phyloP scores from a whole-genome alignment of 1,140 invertebrate species.

The Atopsyche davidsoni region DNA sequence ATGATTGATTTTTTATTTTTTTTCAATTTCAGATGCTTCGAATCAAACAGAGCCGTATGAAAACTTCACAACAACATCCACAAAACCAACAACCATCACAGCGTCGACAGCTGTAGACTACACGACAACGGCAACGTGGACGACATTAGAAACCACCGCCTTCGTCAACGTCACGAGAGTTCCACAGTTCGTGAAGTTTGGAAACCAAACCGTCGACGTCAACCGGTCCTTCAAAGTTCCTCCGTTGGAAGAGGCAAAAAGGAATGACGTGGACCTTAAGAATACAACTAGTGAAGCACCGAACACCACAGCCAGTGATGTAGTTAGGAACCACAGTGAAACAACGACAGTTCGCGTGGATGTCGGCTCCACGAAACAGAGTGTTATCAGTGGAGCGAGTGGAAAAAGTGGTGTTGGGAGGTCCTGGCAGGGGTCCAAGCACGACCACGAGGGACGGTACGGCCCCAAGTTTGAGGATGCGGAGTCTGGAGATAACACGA shows the following conservation, averaged over 20 bases:
- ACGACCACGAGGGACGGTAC: constrained; percentile 55
- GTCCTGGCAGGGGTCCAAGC: constrained; percentile 38
- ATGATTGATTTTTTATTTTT: background rate
- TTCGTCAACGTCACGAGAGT: constrained; percentile 10
- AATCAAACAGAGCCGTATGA: constrained; percentile 3
- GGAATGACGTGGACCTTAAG: constrained; percentile 7
- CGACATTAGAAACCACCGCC: background rate
- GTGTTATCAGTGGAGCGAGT: constrained; percentile 1
- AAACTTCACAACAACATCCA: constrained; percentile 3
- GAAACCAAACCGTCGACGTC: constrained; percentile 46
- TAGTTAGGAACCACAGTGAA: constrained; percentile 7
- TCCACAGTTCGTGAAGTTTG: constrained; percentile 41
- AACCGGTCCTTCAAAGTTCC: constrained; percentile 46
- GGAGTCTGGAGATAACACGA: constrained; percentile 51
- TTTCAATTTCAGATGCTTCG: constrained; percentile 10
- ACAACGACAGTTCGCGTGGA: constrained; percentile 5
- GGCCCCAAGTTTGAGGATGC: constrained; percentile 63
- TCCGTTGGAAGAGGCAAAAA: constrained; percentile 30
- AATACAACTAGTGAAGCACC: constrained; percentile 32
- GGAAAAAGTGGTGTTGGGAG: background rate
- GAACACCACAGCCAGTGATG: constrained; percentile 6
- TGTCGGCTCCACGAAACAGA: constrained; percentile 15
- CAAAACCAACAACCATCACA: background rate
- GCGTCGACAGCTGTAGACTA: constrained; percentile 3
- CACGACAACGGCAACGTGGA: constrained; percentile 1